phyloP scores from a whole-genome alignment of 2,797 vertebrate species.

The Lithobates sylvaticus region DNA sequence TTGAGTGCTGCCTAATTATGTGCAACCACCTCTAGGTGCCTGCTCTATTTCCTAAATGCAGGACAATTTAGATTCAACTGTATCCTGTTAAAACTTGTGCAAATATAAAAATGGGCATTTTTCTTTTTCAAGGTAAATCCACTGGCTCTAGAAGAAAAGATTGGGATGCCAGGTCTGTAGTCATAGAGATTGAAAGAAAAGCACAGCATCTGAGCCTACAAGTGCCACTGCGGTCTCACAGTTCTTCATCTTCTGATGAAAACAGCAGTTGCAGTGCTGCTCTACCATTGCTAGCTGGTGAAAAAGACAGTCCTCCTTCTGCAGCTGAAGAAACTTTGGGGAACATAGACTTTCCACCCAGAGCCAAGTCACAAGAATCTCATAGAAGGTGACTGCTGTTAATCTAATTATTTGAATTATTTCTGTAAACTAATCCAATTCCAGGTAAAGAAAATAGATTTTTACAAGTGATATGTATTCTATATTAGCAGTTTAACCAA shows the following conservation, averaged over 20 bases:
- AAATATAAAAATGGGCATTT: background rate
- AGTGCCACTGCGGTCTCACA: constrained; percentile 91
- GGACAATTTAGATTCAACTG: no score
- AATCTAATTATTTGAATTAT: background rate
- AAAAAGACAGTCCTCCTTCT: constrained; percentile 89
- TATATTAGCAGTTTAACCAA: background rate
- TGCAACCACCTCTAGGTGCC: no score
- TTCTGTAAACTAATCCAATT: no score
- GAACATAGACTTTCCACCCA: constrained; percentile 72
- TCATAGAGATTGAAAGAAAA: constrained; percentile 84
- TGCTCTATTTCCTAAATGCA: no score
- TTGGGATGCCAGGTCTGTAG: constrained; percentile 82
- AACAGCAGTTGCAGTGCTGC: constrained; percentile 94
- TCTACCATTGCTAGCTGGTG: constrained; percentile 88
- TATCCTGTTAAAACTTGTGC: no score
- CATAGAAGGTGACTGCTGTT: constrained; percentile 78
- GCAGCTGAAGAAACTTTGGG: constrained; percentile 80
- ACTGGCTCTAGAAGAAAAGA: constrained; percentile 82
- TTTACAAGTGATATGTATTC: no score
- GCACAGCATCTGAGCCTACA: constrained; percentile 90
- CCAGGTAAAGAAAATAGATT: no score
- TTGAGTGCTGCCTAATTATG: no score
- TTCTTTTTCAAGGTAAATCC: constrained; percentile 75
- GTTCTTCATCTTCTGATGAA: constrained; percentile 94
- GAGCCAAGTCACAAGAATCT: constrained; percentile 77